Evolutionary conservation across 2,888 invertebrate species (phyloP).

Genomic region (Eupeodes luniger): DNA sequence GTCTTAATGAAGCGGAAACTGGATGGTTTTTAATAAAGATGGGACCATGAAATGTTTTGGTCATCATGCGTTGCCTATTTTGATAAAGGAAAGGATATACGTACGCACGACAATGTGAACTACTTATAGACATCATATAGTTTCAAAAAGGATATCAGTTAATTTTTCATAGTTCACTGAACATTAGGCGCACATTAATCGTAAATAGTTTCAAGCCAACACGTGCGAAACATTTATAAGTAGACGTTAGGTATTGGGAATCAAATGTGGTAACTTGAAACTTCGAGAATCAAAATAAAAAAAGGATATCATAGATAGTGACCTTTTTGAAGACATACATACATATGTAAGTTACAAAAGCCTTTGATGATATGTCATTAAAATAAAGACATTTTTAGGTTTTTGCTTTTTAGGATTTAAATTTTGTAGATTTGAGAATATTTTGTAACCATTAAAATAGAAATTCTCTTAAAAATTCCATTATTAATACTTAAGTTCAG

Average conservation of each 20-base stretch:
- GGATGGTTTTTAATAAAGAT: constrained; percentile 6
- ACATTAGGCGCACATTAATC: background rate
- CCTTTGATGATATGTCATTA: too few relatives aligned
- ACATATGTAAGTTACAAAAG: too few relatives aligned
- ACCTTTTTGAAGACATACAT: too few relatives aligned
- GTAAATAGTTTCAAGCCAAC: constrained; percentile 1
- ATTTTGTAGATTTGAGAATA: too few relatives aligned
- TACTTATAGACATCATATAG: constrained; percentile 6
- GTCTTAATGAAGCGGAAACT: constrained; percentile 66
- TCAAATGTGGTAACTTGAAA: background rate
- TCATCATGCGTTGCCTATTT: constrained; percentile 17
- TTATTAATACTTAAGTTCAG: too few relatives aligned
- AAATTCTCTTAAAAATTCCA: too few relatives aligned
- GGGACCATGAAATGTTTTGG: constrained; percentile 24
- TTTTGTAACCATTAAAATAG: too few relatives aligned
- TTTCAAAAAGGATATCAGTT: constrained; percentile 8
- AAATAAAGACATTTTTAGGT: too few relatives aligned
- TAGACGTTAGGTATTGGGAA: background rate
- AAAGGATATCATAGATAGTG: background rate
- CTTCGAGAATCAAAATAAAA: background rate
- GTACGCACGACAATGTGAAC: background rate
- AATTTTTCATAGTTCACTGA: constrained; percentile 13
- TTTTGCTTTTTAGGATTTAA: background rate
- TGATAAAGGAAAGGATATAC: background rate
- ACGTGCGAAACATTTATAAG: constrained; percentile 19